Base-by-base conservation (phyloP, 1,140 invertebrate species). In the Cryptotermes secundus region DNA sequence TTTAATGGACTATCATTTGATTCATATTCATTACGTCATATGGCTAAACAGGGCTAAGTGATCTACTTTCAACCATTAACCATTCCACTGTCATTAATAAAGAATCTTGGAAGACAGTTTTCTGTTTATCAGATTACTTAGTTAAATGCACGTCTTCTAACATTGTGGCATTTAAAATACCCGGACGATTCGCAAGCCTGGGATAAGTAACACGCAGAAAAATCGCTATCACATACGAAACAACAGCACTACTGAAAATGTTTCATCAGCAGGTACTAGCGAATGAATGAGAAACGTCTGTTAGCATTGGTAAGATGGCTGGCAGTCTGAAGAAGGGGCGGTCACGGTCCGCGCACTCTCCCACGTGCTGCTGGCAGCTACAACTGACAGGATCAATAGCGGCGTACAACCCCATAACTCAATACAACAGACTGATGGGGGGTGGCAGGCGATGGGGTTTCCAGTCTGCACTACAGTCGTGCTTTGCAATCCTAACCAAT, bases 301-400 rank as follows among this genome's bases (percentile, higher is more conserved):
- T 72, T 72, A 31, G 59, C 59, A 72, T 72, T 72, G 26, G 31
- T 31, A 72, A 72, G 59, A 72, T 72, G 59, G 59, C 59, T 72
- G 59, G n/a, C 59, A 31, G n/a, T 10, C 26, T 72, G 59, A 1
- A 14, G 59, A 31, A 72, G 59, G 59, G n/a, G 59, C 16, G 59
- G 59, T 31, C 16, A 72, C 59, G 59, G 26, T 72, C 31, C 59
- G 59, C 59, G 59, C 59, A 72, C 59, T 72, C 59, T 72, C 59
- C 59, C 59, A n/a, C 59, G 59, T 31, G n/a, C 1, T 49, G 19
- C 0, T 31, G 53, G 9, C 19, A 19, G 2, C 38, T 42, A 59
- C 7, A 59, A n/a, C 53, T 59, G 59, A 7, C 26, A 72, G n/a
- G 59, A 72, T 72, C 59, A 72, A 72, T 72, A 72, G 6, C 26